phyloP scores from a whole-genome alignment of 2,888 invertebrate genomes.

The Ganaspis brasiliensis region DNA sequence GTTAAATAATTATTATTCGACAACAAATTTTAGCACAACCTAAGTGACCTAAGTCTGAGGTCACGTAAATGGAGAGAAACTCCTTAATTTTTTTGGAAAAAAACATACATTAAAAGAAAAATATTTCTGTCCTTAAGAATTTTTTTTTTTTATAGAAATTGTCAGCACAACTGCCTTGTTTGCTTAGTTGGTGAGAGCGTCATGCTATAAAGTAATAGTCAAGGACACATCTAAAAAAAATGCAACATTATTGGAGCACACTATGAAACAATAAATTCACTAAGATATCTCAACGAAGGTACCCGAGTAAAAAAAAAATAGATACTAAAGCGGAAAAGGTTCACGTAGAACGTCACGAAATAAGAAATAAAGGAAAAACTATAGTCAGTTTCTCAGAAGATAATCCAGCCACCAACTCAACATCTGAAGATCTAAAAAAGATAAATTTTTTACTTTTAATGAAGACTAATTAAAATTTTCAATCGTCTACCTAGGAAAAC shows the following conservation, averaged over 20 bases:
- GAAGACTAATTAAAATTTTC: too few species aligned
- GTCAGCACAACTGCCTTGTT: too few species aligned
- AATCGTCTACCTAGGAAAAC: background rate
- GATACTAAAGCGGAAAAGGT: background rate
- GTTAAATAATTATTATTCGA: too few species aligned
- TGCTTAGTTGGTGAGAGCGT: too few species aligned
- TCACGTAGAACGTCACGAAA: background rate
- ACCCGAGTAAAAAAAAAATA: background rate
- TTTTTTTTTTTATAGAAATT: too few species aligned
- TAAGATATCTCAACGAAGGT: background rate
- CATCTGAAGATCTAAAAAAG: background rate
- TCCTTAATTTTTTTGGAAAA: too few species aligned
- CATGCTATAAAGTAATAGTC: background rate
- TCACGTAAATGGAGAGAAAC: too few species aligned
- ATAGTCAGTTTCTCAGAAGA: background rate
- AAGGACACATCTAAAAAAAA: background rate
- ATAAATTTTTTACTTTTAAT: too few species aligned
- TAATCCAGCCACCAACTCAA: background rate
- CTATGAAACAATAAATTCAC: background rate
- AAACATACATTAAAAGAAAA: too few species aligned
- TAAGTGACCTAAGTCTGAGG: too few species aligned
- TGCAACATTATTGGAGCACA: background rate
- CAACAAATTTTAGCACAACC: too few species aligned
- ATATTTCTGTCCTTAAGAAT: too few species aligned
- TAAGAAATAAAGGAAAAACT: background rate